phyloP scores from a whole-genome alignment of 2,888 invertebrate genomes.

The Ormyrus pomaceus region DNA sequence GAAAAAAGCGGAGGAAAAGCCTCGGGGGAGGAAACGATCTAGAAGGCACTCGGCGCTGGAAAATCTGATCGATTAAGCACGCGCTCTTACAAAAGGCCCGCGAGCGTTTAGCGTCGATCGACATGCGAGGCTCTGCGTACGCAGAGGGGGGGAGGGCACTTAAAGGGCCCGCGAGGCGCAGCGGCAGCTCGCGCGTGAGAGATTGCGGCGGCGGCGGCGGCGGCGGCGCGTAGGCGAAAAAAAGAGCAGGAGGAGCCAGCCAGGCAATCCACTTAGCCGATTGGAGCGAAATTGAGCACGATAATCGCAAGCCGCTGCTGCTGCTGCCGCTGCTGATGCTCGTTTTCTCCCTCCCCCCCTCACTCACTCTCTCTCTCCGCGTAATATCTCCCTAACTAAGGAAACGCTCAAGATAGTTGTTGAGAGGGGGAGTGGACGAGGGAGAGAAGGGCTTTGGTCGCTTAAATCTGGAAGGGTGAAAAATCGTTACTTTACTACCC shows the following conservation, averaged over 20 bases:
- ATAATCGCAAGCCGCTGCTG: constrained; percentile 58
- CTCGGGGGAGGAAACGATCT: background rate
- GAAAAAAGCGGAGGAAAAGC: too few species aligned
- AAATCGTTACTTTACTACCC: too few species aligned
- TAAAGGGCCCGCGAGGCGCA: constrained; percentile 47
- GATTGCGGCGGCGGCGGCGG: constrained; percentile 4
- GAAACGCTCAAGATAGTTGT: background rate
- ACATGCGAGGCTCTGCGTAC: background rate
- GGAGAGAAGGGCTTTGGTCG: background rate
- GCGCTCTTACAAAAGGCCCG: too few species aligned
- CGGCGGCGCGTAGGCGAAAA: constrained; percentile 37
- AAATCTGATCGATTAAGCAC: constrained; percentile 10
- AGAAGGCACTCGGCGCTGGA: background rate
- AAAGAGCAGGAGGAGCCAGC: constrained; percentile 20
- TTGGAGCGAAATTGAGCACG: constrained; percentile 63
- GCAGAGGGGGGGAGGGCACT: constrained; percentile 9
- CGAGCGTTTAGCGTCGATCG: constrained; percentile 23
- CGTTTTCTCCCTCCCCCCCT: constrained; percentile 3
- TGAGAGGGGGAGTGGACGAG: background rate
- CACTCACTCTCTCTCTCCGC: background rate
- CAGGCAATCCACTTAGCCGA: constrained; percentile 62
- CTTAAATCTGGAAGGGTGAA: background rate
- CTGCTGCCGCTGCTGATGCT: background rate
- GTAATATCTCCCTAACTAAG: constrained; percentile 1
- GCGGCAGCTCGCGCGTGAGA: constrained; percentile 41